Percentiles rank a stretch among this genome's conserved stretches.
Conservation (phyloP, 1,140 invertebrate species). For the Philopotamus ludificatus region DNA sequence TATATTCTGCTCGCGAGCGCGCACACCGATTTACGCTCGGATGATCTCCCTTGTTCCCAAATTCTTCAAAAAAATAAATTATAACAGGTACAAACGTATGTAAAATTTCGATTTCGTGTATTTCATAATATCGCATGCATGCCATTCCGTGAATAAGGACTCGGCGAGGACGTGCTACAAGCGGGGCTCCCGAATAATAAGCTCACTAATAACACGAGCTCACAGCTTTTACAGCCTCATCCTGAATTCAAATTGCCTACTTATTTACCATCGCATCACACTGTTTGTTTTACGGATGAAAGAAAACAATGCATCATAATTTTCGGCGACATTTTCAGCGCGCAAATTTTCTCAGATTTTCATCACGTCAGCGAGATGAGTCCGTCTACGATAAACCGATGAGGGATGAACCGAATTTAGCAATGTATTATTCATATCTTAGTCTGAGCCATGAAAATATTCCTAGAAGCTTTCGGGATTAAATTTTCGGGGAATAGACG, state of each 20-base stretch:
- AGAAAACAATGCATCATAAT: background rate
- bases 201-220: background rate
- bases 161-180: background rate
- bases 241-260: slow-evolving; percentile 20
- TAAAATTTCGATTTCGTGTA: background rate
- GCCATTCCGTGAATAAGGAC: background rate
- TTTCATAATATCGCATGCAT: background rate
- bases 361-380: too few species aligned
- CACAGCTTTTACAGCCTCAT: slow-evolving; percentile 8
- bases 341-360: background rate
- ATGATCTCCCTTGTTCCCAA: background rate
- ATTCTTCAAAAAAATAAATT: background rate
- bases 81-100: background rate
- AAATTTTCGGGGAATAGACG: background rate
- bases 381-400: too few species aligned
- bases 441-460: background rate
- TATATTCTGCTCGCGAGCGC: background rate
- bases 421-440: background rate
- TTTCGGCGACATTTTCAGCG: background rate
- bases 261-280: background rate
- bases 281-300: too few species aligned
- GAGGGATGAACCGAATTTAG: too few species aligned
- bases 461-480: background rate
- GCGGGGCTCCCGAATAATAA: background rate
- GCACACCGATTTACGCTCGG: background rate